These are phyloP conservation scores for Salvelinus alpinus DNA, from an alignment of 2,113 vertebrate genomes.

Conservation along the genomic window DNA sequence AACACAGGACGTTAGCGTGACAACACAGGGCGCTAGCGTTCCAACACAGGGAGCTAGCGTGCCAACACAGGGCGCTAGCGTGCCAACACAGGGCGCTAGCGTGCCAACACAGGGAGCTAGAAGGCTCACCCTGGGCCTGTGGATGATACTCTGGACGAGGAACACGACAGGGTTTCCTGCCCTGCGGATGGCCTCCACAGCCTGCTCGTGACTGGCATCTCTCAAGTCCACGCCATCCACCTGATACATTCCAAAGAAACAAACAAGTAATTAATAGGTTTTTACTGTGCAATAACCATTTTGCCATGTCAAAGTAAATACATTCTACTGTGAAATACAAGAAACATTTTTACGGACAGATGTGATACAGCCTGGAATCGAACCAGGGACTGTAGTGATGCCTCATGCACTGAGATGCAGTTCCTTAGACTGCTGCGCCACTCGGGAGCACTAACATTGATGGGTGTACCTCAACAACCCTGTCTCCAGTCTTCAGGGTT, in stretches of 20 bases:
- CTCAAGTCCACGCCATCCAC: slow-evolving; percentile 94
- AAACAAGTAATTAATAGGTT: too few species aligned
- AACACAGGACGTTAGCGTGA: too few species aligned
- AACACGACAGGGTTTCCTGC: slow-evolving; percentile 94
- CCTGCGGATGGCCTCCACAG: slow-evolving; percentile 96
- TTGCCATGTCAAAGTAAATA: too few species aligned
- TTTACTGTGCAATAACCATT: too few species aligned
- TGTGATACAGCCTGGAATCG: too few species aligned
- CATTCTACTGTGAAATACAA: too few species aligned
- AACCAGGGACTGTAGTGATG: too few species aligned
- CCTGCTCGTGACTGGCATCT: slow-evolving; percentile 97
- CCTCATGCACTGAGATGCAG: too few species aligned
- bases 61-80: background rate
- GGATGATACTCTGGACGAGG: slow-evolving; percentile 94
- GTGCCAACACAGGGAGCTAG: background rate
- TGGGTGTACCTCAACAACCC: slow-evolving; percentile 88
- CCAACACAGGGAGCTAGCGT: background rate
- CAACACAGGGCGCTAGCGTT: background rate
- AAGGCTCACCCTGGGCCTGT: slow-evolving; percentile 86
- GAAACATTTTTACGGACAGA: too few species aligned
- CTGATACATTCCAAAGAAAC: slow-evolving; percentile 64
- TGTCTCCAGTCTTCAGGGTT: slow-evolving; percentile 93
- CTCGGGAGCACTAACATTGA: too few species aligned
- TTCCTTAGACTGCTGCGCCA: too few species aligned
- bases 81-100: background rate